These are phyloP conservation scores for Typhlichthys subterraneus DNA, from an alignment of 2,797 vertebrate species.

Conservation along the genomic window DNA sequence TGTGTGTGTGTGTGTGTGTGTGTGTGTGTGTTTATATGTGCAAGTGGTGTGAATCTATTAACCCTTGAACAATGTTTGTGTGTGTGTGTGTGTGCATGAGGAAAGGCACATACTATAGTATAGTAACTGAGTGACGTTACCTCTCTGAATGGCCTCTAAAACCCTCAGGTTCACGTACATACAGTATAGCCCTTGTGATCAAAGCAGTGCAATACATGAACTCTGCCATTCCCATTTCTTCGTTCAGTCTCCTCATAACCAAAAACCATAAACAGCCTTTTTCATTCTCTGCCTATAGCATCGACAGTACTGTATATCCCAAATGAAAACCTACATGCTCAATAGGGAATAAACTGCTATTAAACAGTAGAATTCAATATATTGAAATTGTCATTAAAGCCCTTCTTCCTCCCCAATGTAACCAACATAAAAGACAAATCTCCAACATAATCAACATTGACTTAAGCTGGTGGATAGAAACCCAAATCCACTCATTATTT, in stretches of 20 bases:
- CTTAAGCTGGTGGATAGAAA: conserved; percentile 86
- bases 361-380: conserved; percentile 9
- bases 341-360: neutral
- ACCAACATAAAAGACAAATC: conserved; percentile 17
- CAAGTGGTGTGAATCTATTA: conserved; percentile 60
- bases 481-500: conserved; percentile 90
- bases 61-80: conserved; percentile 16
- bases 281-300: neutral
- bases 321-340: neutral
- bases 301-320: neutral
- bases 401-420: conserved; percentile 5
- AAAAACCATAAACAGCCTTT: neutral
- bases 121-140: conserved; percentile 47
- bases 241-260: conserved; percentile 18
- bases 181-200: conserved; percentile 34
- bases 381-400: neutral
- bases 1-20: conserved; percentile 58
- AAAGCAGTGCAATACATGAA: conserved; percentile 35
- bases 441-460: conserved; percentile 71
- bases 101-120: conserved; percentile 15
- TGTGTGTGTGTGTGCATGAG: conserved; percentile 7
- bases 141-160: conserved; percentile 50
- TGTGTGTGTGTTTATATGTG: conserved; percentile 50
- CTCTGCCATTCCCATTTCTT: conserved; percentile 26
- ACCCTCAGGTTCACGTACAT: conserved; percentile 27